These are phyloP conservation scores for Alexandromys fortis DNA, from an alignment of 2,113 vertebrate species.

Conservation along the genomic window DNA sequence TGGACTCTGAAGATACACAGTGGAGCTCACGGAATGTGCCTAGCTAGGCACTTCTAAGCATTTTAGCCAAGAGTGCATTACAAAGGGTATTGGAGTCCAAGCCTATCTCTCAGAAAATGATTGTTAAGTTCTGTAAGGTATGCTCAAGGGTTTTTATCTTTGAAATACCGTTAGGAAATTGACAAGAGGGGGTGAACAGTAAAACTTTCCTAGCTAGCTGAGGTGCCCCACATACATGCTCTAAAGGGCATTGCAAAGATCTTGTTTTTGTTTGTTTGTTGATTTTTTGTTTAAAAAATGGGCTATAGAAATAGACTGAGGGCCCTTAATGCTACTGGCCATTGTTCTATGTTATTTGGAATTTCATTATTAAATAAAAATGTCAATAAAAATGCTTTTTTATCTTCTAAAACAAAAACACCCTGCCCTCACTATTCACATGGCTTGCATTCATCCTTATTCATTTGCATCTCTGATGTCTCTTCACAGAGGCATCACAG, in stretches of 20 bases:
- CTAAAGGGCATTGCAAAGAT: background rate
- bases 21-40: background rate
- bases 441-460: background rate
- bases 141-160: background rate
- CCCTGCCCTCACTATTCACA: background rate
- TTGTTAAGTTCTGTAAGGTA: background rate
- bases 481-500: background rate
- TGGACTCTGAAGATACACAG: background rate
- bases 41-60: background rate
- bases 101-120: background rate
- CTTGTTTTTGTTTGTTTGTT: constrained; percentile 6
- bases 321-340: background rate
- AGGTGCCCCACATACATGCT: background rate
- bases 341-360: background rate
- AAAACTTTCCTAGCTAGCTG: background rate
- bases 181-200: background rate
- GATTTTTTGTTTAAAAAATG: background rate
- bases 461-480: background rate
- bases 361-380: constrained; percentile 32
- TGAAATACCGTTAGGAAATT: background rate
- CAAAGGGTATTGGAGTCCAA: background rate
- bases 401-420: background rate
- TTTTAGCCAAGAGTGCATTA: background rate
- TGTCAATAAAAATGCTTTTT: background rate
- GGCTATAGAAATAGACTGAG: background rate